phyloP scores from a whole-genome alignment of 2,888 invertebrate genomes.

The Morpho deidamia region DNA sequence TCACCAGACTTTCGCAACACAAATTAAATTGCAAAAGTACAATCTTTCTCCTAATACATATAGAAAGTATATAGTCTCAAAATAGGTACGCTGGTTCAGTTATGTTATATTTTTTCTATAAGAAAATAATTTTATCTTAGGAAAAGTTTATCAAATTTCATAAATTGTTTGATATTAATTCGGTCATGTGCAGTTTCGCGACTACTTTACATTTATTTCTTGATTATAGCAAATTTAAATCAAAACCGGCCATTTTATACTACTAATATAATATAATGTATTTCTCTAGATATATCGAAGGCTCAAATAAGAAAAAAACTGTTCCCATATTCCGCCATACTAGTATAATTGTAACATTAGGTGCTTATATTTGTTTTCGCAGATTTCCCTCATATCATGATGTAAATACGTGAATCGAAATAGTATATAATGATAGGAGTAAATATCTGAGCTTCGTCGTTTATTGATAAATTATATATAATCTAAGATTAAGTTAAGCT shows the following conservation, averaged over 20 bases:
- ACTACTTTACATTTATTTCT: conserved; percentile 9
- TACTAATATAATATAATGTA: conserved; percentile 14
- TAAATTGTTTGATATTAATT: background rate
- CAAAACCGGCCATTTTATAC: conserved; percentile 29
- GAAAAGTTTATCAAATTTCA: no score
- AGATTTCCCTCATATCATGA: conserved; percentile 70
- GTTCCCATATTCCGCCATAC: conserved; percentile 18
- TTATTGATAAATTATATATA: conserved; percentile 54
- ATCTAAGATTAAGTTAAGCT: conserved; percentile 63
- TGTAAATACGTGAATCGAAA: conserved; percentile 67
- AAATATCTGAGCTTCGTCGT: conserved; percentile 76
- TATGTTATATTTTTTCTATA: no score
- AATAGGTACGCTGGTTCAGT: no score
- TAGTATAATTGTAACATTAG: conserved; percentile 32
- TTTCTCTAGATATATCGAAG: conserved; percentile 17
- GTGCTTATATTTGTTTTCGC: conserved; percentile 60
- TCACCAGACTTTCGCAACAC: no score
- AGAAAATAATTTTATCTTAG: no score
- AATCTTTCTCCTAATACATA: no score
- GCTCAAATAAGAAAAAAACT: conserved; percentile 23
- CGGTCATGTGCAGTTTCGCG: conserved; percentile 6
- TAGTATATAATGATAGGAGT: conserved; percentile 64
- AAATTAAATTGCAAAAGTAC: no score
- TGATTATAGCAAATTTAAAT: conserved; percentile 21
- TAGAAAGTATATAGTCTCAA: no score